These are phyloP conservation scores for Teinopalpus imperialis DNA, from an alignment of 2,888 invertebrate genomes.

Conservation along the genomic window DNA sequence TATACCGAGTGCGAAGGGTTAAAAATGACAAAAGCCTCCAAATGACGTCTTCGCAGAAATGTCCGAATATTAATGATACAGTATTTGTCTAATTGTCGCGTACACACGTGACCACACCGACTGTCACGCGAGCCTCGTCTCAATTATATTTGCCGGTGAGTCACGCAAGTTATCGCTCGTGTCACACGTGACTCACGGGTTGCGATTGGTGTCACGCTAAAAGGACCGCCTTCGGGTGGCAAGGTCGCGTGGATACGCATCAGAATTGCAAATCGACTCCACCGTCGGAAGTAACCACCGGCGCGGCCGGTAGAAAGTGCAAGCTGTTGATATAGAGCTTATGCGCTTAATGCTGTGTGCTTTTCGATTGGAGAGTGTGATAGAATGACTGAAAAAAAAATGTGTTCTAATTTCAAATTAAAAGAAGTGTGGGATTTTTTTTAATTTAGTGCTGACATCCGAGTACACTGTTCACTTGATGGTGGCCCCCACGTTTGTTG, in stretches of 20 bases:
- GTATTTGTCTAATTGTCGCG: slow-evolving; percentile 9
- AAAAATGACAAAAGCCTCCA: too few relatives aligned
- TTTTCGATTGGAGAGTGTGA: too few relatives aligned
- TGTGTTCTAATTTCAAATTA: too few relatives aligned
- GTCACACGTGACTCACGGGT: slow-evolving; percentile 39
- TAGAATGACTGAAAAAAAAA: too few relatives aligned
- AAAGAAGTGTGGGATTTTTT: too few relatives aligned
- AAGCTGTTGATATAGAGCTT: slow-evolving; percentile 50
- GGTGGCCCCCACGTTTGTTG: too few relatives aligned
- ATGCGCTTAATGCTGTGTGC: slow-evolving; percentile 4
- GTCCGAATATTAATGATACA: too few relatives aligned
- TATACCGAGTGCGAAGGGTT: too few relatives aligned
- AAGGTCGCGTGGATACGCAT: slow-evolving; percentile 54
- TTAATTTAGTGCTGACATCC: too few relatives aligned
- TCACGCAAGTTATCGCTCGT: slow-evolving; percentile 30
- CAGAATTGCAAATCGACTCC: slow-evolving; percentile 32
- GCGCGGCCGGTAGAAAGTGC: slow-evolving; percentile 67
- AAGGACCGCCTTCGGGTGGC: slow-evolving; percentile 44
- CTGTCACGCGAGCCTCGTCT: slow-evolving; percentile 12
- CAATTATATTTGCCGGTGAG: slow-evolving; percentile 12
- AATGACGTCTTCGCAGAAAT: too few relatives aligned
- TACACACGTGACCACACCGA: neutral
- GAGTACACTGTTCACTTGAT: too few relatives aligned
- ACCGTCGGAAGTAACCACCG: slow-evolving; percentile 35
- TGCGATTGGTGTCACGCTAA: slow-evolving; percentile 52